A percentile compares a stretch with the other conserved stretches of the same genome.
Conservation (phyloP, 2,797 vertebrate genomes). For the Anguilla megastoma region DNA sequence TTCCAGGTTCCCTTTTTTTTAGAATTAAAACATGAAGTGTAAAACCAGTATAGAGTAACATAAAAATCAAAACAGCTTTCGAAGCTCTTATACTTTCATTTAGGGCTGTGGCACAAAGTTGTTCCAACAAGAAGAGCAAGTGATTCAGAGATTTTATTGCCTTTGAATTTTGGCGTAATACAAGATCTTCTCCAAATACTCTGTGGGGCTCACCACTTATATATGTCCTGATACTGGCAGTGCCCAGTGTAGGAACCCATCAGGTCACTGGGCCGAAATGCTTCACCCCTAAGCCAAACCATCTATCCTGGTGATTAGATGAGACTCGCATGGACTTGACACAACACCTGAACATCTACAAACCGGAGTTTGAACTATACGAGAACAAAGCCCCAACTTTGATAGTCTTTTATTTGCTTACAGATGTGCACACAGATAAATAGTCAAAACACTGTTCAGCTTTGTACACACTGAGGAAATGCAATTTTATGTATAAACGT, state of each 20-base stretch:
- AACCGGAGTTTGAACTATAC: background rate
- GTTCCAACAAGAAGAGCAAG: background rate
- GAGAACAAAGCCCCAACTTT: background rate
- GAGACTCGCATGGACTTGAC: background rate
- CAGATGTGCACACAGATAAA: slow-evolving; percentile 26
- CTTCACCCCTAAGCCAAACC: background rate
- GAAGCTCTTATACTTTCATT: background rate
- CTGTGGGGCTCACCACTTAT: background rate
- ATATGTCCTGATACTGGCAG: background rate
- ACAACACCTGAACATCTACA: background rate
- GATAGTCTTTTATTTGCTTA: slow-evolving; percentile 32
- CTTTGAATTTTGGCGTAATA: background rate
- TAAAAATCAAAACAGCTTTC: background rate
- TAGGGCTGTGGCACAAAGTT: background rate
- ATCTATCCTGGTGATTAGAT: background rate
- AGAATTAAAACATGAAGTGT: background rate
- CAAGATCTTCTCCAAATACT: background rate
- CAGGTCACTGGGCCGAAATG: background rate
- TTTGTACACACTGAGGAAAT: slow-evolving; percentile 21
- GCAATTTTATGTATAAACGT: slow-evolving; percentile 28
- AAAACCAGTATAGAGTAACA: background rate
- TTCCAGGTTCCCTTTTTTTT: background rate
- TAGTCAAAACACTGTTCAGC: background rate
- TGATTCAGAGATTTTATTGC: background rate
- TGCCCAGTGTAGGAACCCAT: background rate